Conservation (phyloP, 2,113 vertebrate species). For the Brevimyrus niger region DNA sequence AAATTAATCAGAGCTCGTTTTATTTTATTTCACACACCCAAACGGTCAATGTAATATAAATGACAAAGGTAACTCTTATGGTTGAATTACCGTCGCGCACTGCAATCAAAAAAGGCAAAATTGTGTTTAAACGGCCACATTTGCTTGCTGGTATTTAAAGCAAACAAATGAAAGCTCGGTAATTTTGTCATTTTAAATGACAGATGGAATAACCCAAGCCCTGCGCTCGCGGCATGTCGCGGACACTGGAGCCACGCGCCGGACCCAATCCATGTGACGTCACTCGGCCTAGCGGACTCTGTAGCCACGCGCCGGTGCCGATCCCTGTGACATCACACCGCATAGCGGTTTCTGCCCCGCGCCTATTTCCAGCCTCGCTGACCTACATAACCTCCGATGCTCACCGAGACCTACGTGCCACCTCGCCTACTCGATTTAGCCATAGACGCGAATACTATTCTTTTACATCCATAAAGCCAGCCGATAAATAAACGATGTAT, state of each 20-base stretch:
- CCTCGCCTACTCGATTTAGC: not conserved
- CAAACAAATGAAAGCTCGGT: not conserved
- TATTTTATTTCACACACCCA: not conserved
- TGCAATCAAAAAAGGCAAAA: not conserved
- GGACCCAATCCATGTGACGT: not conserved
- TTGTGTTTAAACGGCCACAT: not conserved
- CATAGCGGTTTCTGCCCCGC: not conserved
- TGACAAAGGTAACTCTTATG: not conserved
- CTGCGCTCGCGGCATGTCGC: too few relatives aligned
- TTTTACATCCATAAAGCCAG: not conserved
- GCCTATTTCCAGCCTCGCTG: not conserved
- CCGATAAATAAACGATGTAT: not conserved
- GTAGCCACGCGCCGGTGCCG: not conserved
- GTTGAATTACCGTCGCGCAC: not conserved
- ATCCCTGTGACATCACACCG: not conserved
- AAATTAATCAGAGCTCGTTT: not conserved
- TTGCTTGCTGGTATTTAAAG: not conserved
- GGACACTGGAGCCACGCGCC: not conserved
- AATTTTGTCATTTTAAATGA: not conserved
- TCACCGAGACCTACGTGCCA: not conserved
- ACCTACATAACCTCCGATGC: not conserved
- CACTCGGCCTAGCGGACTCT: not conserved
- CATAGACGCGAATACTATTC: not conserved
- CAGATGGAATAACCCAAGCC: not conserved
- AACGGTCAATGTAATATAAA: not conserved